Base-by-base conservation (phyloP, 2,113 vertebrate species). In the Hydrolagus affinis region DNA sequence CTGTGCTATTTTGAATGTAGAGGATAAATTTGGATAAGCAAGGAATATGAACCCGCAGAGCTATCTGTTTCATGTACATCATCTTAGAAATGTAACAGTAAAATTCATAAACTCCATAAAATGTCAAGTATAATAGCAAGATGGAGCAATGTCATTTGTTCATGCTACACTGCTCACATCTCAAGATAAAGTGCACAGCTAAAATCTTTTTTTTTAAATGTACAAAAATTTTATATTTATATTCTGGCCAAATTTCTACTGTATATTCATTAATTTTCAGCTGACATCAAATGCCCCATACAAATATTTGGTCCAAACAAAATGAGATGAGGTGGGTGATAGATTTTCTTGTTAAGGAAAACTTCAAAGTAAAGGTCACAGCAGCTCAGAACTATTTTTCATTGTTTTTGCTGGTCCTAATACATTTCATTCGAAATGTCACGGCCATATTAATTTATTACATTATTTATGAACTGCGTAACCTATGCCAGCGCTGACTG, bases 351-450 rank as follows among this genome's bases (percentile, higher is more conserved):
- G 15, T 25, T 83, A 62, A 9, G 32, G 62, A 66, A 83, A 66
- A 80, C 59, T 80, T 66, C 59, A 80, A 17, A 30, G 3, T 68
- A 62, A 78, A 60, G 44, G 62, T 25, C 56, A 78, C 62, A 60
- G 76, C 76, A 78, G 59, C 76, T 78, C 57, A 78, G 44, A 1
- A 14, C 76, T 62, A 7, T 83, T 28, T 17, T 66, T 83, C 62
- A 83, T 66, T 21, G 62, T 62, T 32, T 66, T 17, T 66, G 62
- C 78, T 68, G 78, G 78, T 32, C 66, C 25, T 64, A 62, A 83
- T 83, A 32, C 60, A 23, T 32, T 66, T 60, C 21, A 1, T 85
- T 85, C 85, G 56, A 86, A 87, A 72, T 0, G n/a, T n/a, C 69
- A 25, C 62, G 11, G 0, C 0, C 86, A 83, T 83, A 72, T 3